Evolutionary conservation across 2,797 vertebrate species (phyloP), one percentile per base, ranked within the genome.

Genomic region (Pelobates cultripes): DNA sequence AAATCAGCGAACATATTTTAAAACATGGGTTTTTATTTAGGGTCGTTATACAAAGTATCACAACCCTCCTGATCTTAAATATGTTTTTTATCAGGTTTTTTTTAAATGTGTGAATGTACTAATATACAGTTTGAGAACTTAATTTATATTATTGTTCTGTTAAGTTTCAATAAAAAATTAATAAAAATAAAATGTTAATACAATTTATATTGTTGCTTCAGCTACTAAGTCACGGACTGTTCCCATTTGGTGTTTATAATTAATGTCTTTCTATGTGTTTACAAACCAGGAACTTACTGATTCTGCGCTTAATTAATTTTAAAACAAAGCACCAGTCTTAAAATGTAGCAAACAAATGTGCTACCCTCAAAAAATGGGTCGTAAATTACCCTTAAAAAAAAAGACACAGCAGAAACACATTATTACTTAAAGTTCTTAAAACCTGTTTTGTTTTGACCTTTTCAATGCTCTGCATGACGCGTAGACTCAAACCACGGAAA

Each of bases 401-500:
- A 60, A n/a, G 13, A 68, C 44, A 45, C 42, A 70, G 12, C 68
- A 70, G 68, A 70, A 45, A 70, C 43, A 17, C 68, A 70, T 70
- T n/a, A 45, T 15, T 13, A 43, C 68, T 15, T 51, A 3, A 51
- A 28, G 6, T 17, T 71, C 15, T 2, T 28, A 28, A 70, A 44
- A 70, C 44, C n/a, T 70, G 70, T 17, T 47, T 71, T 71, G 1
- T 71, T 51, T 71, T 47, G 70, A 51, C 70, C 70, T 71, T 71
- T 71, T 71, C 44, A 6, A 15, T 28, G 44, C 45, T 17, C 44
- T 44, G 12, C 70, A 71, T 40, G 68, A 70, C 12, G 68, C 14
- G 13, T 70, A 13, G 43, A 44, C 3, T 2, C 68, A 70, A 44
- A 43, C 70, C 70, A 51, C 7, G 70, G 44, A 53, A 10, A 28